A percentile compares a stretch with the other conserved stretches of the same genome.
These are phyloP conservation scores for Nemapogon koenigi DNA, from an alignment of 2,888 invertebrate species.

Conservation along the genomic window DNA sequence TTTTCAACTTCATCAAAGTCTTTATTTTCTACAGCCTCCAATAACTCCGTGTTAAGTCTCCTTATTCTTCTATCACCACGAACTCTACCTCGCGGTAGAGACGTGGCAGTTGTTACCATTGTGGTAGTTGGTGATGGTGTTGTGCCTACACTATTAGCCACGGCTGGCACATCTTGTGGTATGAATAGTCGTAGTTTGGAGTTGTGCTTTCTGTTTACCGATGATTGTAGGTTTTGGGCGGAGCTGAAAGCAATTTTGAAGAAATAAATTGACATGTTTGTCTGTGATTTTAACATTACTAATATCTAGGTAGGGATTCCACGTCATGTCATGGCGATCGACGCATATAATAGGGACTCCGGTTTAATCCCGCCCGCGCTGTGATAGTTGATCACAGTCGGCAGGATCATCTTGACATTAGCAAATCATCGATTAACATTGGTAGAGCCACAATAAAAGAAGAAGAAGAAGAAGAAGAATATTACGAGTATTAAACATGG, in stretches of 20 bases:
- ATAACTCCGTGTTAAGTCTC: conserved; percentile 54
- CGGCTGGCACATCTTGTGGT: conserved; percentile 27
- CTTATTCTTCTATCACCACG: conserved; percentile 42
- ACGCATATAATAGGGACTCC: too few relatives aligned
- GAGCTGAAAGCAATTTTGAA: background rate
- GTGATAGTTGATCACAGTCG: too few relatives aligned
- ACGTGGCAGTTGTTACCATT: conserved; percentile 20
- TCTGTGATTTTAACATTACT: too few relatives aligned
- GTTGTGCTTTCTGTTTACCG: conserved; percentile 1
- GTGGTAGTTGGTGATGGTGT: conserved; percentile 25
- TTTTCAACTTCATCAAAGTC: conserved; percentile 42
- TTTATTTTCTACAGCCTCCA: conserved; percentile 43
- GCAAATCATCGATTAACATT: too few relatives aligned
- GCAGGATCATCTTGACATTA: too few relatives aligned
- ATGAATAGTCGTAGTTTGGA: conserved; percentile 22
- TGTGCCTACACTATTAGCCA: conserved; percentile 33
- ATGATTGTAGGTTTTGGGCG: background rate
- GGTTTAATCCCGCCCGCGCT: too few relatives aligned
- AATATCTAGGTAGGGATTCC: too few relatives aligned
- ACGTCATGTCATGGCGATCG: too few relatives aligned
- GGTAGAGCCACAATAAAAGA: too few relatives aligned
- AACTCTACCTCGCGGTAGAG: conserved; percentile 31
- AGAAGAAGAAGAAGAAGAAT: too few relatives aligned
- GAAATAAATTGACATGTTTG: background rate
- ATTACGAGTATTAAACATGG: too few relatives aligned